Percentiles rank a stretch among this genome's conserved stretches.
These are phyloP conservation scores for Hermaeophaga mercurialis DNA, from an alignment of 2,888 invertebrate species.

Conservation along the genomic window DNA sequence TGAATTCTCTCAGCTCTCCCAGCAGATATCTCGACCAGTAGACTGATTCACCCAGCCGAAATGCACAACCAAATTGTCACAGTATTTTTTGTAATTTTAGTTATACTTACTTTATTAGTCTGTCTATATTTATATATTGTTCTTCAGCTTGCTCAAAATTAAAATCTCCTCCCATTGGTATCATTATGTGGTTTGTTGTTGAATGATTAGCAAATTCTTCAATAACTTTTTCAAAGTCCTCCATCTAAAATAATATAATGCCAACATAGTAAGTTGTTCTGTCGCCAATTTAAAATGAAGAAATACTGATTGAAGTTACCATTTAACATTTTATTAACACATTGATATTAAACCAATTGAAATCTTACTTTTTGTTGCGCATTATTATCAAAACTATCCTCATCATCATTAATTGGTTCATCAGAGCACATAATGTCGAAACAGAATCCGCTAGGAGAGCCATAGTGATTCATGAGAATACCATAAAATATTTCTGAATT, in stretches of 20 bases:
- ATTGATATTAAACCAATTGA: too few species aligned
- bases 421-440: conserved; percentile 61
- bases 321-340: too few species aligned
- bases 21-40: neutral
- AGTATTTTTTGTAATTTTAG: neutral
- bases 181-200: conserved; percentile 63
- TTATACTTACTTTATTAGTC: conserved; percentile 52
- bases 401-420: conserved; percentile 63
- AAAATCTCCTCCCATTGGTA: conserved; percentile 73
- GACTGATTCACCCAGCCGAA: neutral
- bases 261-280: too few species aligned
- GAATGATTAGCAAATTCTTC: conserved; percentile 53
- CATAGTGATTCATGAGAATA: too few species aligned
- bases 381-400: conserved; percentile 62
- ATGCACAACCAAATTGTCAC: neutral
- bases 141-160: conserved; percentile 64
- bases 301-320: too few species aligned
- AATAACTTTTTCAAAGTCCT: conserved; percentile 47
- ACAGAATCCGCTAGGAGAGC: conserved; percentile 65
- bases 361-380: conserved; percentile 53
- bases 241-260: conserved; percentile 44
- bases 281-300: too few species aligned
- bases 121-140: conserved; percentile 69
- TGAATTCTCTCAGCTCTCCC: neutral
- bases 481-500: too few species aligned